Conservation (phyloP, 2,888 invertebrate species). For the Odiellus spinosus region DNA sequence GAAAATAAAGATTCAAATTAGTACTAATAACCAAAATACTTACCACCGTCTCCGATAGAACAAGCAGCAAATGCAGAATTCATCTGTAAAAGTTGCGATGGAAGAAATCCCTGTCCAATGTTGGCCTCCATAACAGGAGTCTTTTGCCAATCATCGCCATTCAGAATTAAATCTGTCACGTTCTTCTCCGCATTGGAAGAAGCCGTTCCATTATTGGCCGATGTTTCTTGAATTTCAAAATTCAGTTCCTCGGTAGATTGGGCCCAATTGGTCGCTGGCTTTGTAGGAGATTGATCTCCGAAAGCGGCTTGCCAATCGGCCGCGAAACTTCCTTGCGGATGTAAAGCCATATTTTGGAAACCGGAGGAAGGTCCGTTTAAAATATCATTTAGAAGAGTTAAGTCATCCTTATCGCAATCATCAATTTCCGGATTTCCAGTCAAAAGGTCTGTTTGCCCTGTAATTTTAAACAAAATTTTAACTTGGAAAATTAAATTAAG, state of each 20-base stretch:
- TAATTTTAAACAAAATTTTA: neutral
- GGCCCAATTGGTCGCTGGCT: neutral
- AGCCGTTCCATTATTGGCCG: neutral
- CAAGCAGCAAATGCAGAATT: constrained; percentile 1
- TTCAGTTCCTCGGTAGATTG: no score
- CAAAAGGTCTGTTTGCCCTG: constrained; percentile 26
- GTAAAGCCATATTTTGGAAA: constrained; percentile 1
- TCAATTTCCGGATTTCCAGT: constrained; percentile 25
- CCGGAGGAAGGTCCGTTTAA: constrained; percentile 25
- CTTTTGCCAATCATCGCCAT: neutral
- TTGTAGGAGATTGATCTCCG: constrained; percentile 17
- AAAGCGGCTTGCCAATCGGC: constrained; percentile 30
- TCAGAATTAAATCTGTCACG: constrained; percentile 4
- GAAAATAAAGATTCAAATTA: no score
- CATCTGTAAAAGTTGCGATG: constrained; percentile 16
- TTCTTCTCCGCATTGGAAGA: neutral
- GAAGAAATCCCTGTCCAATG: constrained; percentile 6
- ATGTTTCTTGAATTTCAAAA: neutral
- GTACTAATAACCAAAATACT: no score
- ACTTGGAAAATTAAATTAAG: neutral
- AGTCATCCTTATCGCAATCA: constrained; percentile 32
- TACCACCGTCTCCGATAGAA: no score
- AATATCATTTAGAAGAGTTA: constrained; percentile 33
- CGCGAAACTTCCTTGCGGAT: constrained; percentile 22
- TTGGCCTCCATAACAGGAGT: neutral